A percentile compares a stretch with the other conserved stretches of the same genome.
These are phyloP conservation scores for Corythaeola cristata DNA, from an alignment of 2,113 vertebrate genomes.

Conservation along the genomic window DNA sequence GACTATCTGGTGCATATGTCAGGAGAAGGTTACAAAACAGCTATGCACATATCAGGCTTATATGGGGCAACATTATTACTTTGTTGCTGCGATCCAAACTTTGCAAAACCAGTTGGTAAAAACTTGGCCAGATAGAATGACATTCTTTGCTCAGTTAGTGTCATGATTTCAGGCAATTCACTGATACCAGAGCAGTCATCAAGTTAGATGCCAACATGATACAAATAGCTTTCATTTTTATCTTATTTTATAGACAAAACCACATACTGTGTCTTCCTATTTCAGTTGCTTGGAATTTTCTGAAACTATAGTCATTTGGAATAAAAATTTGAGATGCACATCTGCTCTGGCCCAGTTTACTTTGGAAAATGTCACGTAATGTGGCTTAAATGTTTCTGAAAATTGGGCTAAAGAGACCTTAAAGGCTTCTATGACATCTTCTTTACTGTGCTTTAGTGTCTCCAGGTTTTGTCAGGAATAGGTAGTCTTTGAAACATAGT, in stretches of 20 bases:
- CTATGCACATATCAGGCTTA: background rate
- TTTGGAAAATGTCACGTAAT: background rate
- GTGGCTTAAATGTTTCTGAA: background rate
- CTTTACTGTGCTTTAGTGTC: background rate
- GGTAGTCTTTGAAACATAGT: background rate
- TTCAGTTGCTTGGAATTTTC: background rate
- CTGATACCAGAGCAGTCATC: background rate
- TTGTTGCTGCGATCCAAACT: background rate
- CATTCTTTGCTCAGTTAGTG: background rate
- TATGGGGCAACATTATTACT: background rate
- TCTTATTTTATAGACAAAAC: background rate
- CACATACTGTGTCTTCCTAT: background rate
- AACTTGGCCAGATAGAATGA: background rate
- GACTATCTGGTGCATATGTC: background rate
- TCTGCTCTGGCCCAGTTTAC: background rate
- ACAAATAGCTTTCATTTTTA: background rate
- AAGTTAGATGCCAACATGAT: background rate
- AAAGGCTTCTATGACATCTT: background rate
- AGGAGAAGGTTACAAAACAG: background rate
- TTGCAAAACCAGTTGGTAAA: background rate
- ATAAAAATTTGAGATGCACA: background rate
- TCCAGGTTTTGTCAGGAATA: background rate
- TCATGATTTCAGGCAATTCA: background rate
- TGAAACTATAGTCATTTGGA: background rate
- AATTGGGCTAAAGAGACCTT: background rate